These are phyloP conservation scores for Bombus confusus DNA, from an alignment of 1,140 invertebrate species.

Conservation along the genomic window DNA sequence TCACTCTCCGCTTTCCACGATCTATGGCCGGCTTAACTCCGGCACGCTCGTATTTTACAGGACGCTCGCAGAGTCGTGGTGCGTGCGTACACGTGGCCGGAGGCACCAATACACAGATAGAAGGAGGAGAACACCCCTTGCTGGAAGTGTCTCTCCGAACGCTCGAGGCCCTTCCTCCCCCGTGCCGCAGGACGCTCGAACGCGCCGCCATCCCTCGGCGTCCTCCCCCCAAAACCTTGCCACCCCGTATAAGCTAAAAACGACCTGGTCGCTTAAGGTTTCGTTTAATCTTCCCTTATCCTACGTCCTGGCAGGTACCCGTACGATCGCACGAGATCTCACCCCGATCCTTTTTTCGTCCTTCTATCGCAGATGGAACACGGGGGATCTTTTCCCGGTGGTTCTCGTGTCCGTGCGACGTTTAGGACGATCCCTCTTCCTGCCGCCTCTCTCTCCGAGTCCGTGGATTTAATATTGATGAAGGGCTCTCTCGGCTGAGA, in stretches of 20 bases:
- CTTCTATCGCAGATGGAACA: slow-evolving; percentile 29
- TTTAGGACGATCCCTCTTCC: slow-evolving; percentile 58
- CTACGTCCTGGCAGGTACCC: slow-evolving; percentile 60
- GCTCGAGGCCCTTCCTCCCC: slow-evolving; percentile 23
- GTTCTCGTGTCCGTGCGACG: slow-evolving; percentile 44
- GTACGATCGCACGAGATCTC: slow-evolving; percentile 56
- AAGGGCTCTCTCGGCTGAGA: slow-evolving; percentile 20
- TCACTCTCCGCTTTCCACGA: slow-evolving; percentile 66
- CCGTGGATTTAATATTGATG: slow-evolving; percentile 63
- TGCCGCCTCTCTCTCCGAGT: neutral
- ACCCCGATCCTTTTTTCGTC: slow-evolving; percentile 27
- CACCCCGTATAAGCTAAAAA: slow-evolving; percentile 65
- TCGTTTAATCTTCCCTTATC: slow-evolving; percentile 72
- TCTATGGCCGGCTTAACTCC: slow-evolving; percentile 73
- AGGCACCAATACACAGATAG: neutral
- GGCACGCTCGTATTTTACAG: slow-evolving; percentile 72
- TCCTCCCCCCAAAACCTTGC: slow-evolving; percentile 33
- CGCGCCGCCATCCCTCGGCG: neutral
- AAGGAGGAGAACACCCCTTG: neutral
- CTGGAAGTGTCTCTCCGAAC: slow-evolving; percentile 32
- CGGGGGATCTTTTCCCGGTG: neutral
- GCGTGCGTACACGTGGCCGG: neutral
- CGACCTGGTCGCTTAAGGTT: slow-evolving; percentile 67
- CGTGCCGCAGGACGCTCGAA: slow-evolving; percentile 15
- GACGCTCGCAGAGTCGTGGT: neutral